Evolutionary conservation across 2,888 invertebrate genomes (phyloP).

Genomic region (Tyria jacobaeae): DNA sequence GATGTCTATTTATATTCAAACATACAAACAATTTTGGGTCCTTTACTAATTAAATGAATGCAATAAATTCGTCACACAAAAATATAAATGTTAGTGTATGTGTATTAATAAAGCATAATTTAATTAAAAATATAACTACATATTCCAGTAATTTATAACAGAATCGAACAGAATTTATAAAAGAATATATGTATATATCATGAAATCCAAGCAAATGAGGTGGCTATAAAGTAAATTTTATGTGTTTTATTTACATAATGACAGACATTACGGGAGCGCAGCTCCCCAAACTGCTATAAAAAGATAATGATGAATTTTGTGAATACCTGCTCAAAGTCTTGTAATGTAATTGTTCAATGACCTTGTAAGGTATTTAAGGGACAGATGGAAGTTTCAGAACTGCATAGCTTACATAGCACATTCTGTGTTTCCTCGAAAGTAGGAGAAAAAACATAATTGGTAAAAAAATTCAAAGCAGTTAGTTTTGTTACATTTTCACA

Average conservation of each 20-base stretch:
- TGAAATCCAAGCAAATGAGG: constrained; percentile 7
- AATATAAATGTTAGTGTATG: too few species aligned
- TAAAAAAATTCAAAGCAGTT: too few species aligned
- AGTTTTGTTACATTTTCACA: too few species aligned
- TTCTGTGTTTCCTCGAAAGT: too few species aligned
- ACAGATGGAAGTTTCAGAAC: not conserved
- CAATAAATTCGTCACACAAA: too few species aligned
- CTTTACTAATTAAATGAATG: too few species aligned
- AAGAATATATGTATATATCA: constrained; percentile 1
- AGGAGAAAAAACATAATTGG: too few species aligned
- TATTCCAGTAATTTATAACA: not conserved
- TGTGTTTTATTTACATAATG: constrained; percentile 14
- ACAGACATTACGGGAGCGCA: constrained; percentile 9
- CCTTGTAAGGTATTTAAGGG: not conserved
- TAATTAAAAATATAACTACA: too few species aligned
- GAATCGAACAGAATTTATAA: not conserved
- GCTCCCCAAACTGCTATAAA: constrained; percentile 7
- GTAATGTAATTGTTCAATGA: not conserved
- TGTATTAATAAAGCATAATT: too few species aligned
- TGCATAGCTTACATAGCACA: too few species aligned
- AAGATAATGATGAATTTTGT: constrained; percentile 7
- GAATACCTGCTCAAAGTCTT: constrained; percentile 2
- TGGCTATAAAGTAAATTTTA: constrained; percentile 13
- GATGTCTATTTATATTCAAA: too few species aligned
- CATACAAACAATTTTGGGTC: too few species aligned